Evolutionary conservation across 2,113 vertebrate genomes (phyloP), one percentile per base, ranked within the genome.

Genomic region (Stigmatopora nigra): DNA sequence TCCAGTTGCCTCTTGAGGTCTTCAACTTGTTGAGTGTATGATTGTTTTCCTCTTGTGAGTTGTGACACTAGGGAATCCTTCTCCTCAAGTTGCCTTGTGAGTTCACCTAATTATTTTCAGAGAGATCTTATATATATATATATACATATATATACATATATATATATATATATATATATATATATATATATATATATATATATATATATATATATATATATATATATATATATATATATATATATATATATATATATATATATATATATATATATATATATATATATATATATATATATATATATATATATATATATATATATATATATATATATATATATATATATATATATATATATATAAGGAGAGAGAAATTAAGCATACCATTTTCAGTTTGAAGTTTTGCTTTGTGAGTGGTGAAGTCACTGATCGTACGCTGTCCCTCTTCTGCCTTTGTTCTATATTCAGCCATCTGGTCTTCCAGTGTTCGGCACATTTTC

Each of bases 1-100:
- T 94, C 93, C 22, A 94, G 84, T 67, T 94, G 93, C 78, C 93
- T 88, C 72, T 93, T 94, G 12, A 94, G 87, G 68, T 94, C 93
- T 63, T 94, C 93, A 80, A 92, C 35, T 75, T 93, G 93, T 75
- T 94, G 93, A 7, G 88, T 93, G 53, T 93, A 91, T 1, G 92
- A 91, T 22, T 89, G 84, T 67, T 94, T 94, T 44, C 92, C 93
- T 71, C 92, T 87, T 4, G 90, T 93, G 47, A 94, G 75, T 68
- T 94, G 93, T 71, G 86, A 89, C 64, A 94, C 80, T 45, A 94
- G 75, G 0, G 92, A 91, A 4, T 94, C 92, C 67, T 92, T 94
- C 76, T 94, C 93, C 55, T 95, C 92, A 72, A 94, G 78, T 61
- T 87, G 90, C 2, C 93, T 82, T 63, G 83, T 68, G 45, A 93